Evolutionary conservation across 2,888 invertebrate genomes (phyloP), one percentile per base, ranked within the genome.

Genomic region (Adelphocoris suturalis): DNA sequence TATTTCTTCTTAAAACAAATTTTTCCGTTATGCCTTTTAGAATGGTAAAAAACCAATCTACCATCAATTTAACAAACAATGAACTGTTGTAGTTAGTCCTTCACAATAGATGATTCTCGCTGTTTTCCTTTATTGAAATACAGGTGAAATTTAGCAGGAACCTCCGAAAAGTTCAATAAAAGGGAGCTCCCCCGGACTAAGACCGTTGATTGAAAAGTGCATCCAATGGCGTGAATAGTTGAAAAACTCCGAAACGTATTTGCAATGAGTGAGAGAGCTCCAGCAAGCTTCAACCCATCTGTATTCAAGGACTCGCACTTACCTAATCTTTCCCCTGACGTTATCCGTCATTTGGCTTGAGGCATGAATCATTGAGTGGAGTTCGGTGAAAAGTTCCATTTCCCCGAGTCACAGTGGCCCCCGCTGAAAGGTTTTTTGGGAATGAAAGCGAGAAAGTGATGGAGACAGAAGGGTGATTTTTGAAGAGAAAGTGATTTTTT

Each of bases 371-470:
- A 68, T 68, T 68, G 19, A 68, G 68, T 68, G 68, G 68, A 19
- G 68, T 68, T 68, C 68, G 68, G 19, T 68, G 68, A 23, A 68
- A 68, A 68, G 68, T 68, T 68, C 68, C 68, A 68, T 68, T 68
- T 23, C 23, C 68, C 23, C 12, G 68, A 68, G 27, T 11, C 23
- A 19, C 27, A 68, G 68, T 23, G 11, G 13, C 23, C 19, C 27
- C 23, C 23, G 68, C 11, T 23, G 68, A 68, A 68, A 68, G 13
- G 68, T 23, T 68, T 68, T 68, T 68, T 68, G 23, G 23, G 0
- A 19, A 68, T 68, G 68, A 27, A 68, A 68, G 68, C 12, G 68
- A 23, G 23, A 11, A 19, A 68, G 68, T 23, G 68, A n/a, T n/a
- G n/a, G n/a, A n/a, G n/a, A 68, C 23, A 12, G 23, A 68, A 12